A percentile compares a stretch with the other conserved stretches of the same genome.
phyloP scores from a whole-genome alignment of 2,888 invertebrate genomes.

The Yponomeuta malinellus region DNA sequence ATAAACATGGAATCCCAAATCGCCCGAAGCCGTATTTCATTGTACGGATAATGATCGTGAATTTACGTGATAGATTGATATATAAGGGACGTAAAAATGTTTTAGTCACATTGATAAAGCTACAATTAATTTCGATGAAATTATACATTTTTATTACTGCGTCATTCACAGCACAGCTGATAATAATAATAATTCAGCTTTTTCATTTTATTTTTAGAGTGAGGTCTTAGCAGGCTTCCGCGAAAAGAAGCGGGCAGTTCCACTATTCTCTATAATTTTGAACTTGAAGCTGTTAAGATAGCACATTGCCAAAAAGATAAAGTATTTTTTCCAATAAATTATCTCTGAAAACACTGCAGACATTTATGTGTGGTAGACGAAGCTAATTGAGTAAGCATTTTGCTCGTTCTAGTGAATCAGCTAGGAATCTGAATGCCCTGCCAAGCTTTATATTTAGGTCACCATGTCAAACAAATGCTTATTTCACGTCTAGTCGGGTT shows the following conservation, averaged over 20 bases:
- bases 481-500: slow-evolving; percentile 9
- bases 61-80: neutral
- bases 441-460: slow-evolving; percentile 16
- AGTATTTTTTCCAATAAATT: neutral
- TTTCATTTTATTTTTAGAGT: slow-evolving; percentile 6
- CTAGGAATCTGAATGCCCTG: slow-evolving; percentile 2
- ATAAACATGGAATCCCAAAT: slow-evolving; percentile 7
- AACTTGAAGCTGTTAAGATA: slow-evolving; percentile 18
- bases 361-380: neutral
- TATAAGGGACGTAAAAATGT: neutral
- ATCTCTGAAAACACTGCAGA: neutral
- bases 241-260: slow-evolving; percentile 21
- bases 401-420: neutral
- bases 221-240: slow-evolving; percentile 23
- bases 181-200: slow-evolving; percentile 19
- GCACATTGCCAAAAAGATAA: slow-evolving; percentile 7
- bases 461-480: slow-evolving; percentile 16
- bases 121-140: neutral
- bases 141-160: neutral
- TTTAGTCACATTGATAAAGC: no score
- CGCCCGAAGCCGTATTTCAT: neutral
- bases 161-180: neutral
- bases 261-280: slow-evolving; percentile 17
- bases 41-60: neutral
- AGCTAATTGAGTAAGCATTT: neutral